A percentile compares a stretch with the other conserved stretches of the same genome.
Conservation (phyloP, 2,797 vertebrate genomes). For the Bovichtus diacanthus region DNA sequence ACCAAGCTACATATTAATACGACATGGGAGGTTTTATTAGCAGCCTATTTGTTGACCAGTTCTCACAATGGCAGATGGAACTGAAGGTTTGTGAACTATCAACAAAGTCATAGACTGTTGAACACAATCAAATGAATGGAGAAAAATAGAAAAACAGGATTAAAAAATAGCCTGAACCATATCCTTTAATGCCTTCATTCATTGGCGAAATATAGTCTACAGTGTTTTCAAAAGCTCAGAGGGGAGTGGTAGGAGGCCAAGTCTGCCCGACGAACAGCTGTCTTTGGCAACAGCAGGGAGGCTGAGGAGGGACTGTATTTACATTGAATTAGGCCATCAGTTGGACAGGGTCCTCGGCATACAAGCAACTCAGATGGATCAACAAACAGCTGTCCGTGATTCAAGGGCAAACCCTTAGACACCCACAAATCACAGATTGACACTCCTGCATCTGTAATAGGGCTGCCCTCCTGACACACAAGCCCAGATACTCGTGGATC, state of each 20-base stretch:
- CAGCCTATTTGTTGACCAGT: not conserved
- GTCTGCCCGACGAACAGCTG: slow-evolving; percentile 66
- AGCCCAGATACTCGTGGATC: not conserved
- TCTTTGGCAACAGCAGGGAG: slow-evolving; percentile 70
- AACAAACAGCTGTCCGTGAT: slow-evolving; percentile 67
- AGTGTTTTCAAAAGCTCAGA: slow-evolving; percentile 62
- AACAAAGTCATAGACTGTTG: not conserved
- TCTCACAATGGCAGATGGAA: not conserved
- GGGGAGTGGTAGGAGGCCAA: slow-evolving; percentile 61
- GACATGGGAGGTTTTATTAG: not conserved
- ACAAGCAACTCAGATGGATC: slow-evolving; percentile 64
- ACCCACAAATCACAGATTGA: slow-evolving; percentile 66
- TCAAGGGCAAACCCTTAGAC: slow-evolving; percentile 73
- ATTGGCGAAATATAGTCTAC: slow-evolving; percentile 47
- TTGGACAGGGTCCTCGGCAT: slow-evolving; percentile 60
- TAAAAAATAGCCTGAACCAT: slow-evolving; percentile 18
- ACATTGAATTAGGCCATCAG: slow-evolving; percentile 75
- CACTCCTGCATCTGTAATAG: slow-evolving; percentile 52
- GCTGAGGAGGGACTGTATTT: slow-evolving; percentile 66
- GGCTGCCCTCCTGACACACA: slow-evolving; percentile 45
- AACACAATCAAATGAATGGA: not conserved
- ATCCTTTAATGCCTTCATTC: slow-evolving; percentile 35
- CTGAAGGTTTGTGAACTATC: not conserved
- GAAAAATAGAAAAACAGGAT: not conserved
- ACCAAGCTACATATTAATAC: not conserved